Evolutionary conservation across 2,888 invertebrate genomes (phyloP), one percentile per base, ranked within the genome.

Genomic region (Epirrhoe tristata): DNA sequence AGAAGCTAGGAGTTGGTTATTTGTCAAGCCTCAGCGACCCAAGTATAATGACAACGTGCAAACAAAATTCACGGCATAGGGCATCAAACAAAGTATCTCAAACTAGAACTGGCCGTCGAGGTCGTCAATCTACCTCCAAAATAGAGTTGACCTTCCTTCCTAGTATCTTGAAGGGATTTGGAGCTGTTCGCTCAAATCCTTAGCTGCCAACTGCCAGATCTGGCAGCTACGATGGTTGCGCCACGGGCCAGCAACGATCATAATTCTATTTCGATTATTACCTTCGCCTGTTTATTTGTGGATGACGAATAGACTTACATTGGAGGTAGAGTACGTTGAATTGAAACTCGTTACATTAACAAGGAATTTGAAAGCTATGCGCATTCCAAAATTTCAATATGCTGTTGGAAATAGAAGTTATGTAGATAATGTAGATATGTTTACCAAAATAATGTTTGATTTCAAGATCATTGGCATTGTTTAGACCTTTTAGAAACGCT

Each of bases 221-320:
- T 80, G 92, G 91, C 92, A 92, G 87, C 85, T 82, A 81, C 83
- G 80, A 84, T 82, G 79, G 83, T 91, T 91, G 90, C 91, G 89
- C 89, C 88, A 89, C 87, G 57, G 69, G 83, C 60, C 83, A 85
- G 77, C 84, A 85, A 85, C 59, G 59, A 52, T 59, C 84, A 87
- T 90, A 88, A 89, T 90, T 92, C 93, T 93, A 93, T 93, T 93
- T 93, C 87, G 90, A 93, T 91, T 91, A 91, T 91, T 93, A 90
- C 92, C 92, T 93, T 92, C 90, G 88, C 82, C 84, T 81, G 90
- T 90, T 92, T 93, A 92, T 93, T 91, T 90, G 86, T 83, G 86
- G 87, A 91, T 92, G 93, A 93, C 88, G 91, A 88, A 92, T 91
- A 84, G 85, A 81, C 82, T 82, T 81, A 85, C 85, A 85, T 80